Percentiles rank a stretch among this genome's conserved stretches.
These are phyloP conservation scores for Pteromalus puparum DNA, from an alignment of 1,140 invertebrate species.

Conservation along the genomic window DNA sequence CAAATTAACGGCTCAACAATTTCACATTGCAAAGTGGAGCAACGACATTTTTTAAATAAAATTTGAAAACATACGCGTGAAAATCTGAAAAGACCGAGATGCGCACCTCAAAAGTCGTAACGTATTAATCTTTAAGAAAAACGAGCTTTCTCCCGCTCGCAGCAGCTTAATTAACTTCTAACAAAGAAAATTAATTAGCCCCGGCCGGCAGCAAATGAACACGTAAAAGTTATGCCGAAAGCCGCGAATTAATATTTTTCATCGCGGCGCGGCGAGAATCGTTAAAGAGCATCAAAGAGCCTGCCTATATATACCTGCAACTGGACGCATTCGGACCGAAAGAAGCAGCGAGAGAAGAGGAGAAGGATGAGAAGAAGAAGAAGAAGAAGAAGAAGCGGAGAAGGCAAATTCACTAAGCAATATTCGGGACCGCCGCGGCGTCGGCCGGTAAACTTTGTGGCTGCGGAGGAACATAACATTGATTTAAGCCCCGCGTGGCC, in stretches of 20 bases:
- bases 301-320: not conserved
- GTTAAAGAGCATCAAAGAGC: constrained; percentile 3
- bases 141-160: not conserved
- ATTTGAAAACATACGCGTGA: too few relatives aligned
- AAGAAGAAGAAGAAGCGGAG: not conserved
- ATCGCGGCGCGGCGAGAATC: constrained; percentile 14
- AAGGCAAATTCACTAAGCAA: constrained; percentile 50
- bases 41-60: too few relatives aligned
- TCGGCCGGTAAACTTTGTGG: constrained; percentile 37
- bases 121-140: not conserved
- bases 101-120: not conserved
- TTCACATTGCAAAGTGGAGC: too few relatives aligned
- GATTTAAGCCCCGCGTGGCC: constrained; percentile 50
- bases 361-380: not conserved
- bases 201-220: constrained; percentile 13
- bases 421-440: constrained; percentile 40
- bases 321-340: not conserved
- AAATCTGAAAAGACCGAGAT: too few relatives aligned
- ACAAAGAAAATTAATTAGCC: not conserved
- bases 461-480: constrained; percentile 50
- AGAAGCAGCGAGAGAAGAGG: not conserved
- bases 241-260: constrained; percentile 41
- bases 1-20: too few relatives aligned
- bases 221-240: constrained; percentile 17
- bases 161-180: not conserved